Percentiles rank a stretch among this genome's conserved stretches.
These are phyloP conservation scores for Eospalax fontanierii DNA, from an alignment of 2,797 vertebrate genomes.

Conservation along the genomic window DNA sequence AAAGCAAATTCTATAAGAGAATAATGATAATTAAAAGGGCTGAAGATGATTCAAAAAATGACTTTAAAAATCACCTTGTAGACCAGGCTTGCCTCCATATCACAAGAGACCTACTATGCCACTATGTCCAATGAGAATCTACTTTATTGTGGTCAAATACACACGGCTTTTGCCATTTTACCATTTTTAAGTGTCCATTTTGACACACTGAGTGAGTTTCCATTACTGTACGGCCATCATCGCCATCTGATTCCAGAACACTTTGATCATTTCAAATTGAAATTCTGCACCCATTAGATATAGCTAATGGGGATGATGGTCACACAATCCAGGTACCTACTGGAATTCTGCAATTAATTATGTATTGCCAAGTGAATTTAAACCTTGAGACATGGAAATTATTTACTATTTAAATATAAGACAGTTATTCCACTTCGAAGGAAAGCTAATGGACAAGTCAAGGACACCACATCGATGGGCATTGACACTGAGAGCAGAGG, in stretches of 20 bases:
- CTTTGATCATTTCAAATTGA: background rate
- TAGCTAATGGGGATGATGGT: background rate
- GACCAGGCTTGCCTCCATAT: background rate
- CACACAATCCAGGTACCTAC: background rate
- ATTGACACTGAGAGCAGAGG: background rate
- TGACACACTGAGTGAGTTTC: background rate
- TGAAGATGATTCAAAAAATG: background rate
- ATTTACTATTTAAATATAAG: background rate
- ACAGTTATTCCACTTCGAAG: background rate
- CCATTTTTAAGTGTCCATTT: background rate
- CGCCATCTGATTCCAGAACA: background rate
- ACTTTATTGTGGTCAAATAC: background rate
- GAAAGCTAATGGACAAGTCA: rapidly evolving
- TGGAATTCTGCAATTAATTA: background rate
- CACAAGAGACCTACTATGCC: too few species aligned
- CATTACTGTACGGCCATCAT: rapidly evolving
- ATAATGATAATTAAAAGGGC: background rate
- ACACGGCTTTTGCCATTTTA: background rate
- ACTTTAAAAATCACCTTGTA: background rate
- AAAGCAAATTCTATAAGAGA: background rate
- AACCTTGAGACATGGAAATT: background rate
- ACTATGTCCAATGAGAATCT: background rate
- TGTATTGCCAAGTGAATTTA: background rate
- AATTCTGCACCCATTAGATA: background rate
- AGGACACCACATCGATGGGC: background rate